phyloP scores from a whole-genome alignment of 2,888 invertebrate genomes.

The Acleris literana region DNA sequence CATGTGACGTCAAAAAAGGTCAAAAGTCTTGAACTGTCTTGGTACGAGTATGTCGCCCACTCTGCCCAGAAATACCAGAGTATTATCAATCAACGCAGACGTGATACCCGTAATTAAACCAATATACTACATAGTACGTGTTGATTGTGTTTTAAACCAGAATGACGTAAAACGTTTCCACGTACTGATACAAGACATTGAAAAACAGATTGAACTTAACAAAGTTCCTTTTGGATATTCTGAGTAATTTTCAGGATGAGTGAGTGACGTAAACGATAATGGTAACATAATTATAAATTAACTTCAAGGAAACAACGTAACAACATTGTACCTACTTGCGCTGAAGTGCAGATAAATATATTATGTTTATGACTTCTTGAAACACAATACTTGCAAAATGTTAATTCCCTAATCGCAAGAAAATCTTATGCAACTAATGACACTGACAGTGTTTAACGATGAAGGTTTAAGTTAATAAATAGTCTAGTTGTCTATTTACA shows the following conservation, averaged over 20 bases:
- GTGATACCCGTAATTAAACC: conserved; percentile 14
- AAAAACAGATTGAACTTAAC: neutral
- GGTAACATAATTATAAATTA: too few species aligned
- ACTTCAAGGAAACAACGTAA: too few species aligned
- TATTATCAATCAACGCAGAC: conserved; percentile 25
- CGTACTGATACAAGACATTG: conserved; percentile 2
- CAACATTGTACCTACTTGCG: too few species aligned
- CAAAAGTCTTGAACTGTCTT: conserved; percentile 18
- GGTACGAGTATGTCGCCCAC: conserved; percentile 23
- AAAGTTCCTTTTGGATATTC: neutral
- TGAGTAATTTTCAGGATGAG: neutral
- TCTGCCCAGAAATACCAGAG: conserved; percentile 16
- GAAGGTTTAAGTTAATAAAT: too few species aligned
- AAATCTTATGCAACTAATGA: too few species aligned
- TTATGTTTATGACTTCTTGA: too few species aligned
- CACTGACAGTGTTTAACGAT: too few species aligned
- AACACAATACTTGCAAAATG: too few species aligned
- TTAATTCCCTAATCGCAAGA: too few species aligned
- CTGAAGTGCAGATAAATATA: too few species aligned
- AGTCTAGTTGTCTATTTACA: too few species aligned
- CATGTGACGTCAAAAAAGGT: conserved; percentile 21
- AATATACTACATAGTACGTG: neutral
- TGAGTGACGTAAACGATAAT: too few species aligned
- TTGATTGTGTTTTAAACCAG: neutral
- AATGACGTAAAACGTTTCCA: conserved; percentile 22